These are phyloP conservation scores for Diarsia rubi DNA, from an alignment of 2,888 invertebrate genomes.

Conservation along the genomic window DNA sequence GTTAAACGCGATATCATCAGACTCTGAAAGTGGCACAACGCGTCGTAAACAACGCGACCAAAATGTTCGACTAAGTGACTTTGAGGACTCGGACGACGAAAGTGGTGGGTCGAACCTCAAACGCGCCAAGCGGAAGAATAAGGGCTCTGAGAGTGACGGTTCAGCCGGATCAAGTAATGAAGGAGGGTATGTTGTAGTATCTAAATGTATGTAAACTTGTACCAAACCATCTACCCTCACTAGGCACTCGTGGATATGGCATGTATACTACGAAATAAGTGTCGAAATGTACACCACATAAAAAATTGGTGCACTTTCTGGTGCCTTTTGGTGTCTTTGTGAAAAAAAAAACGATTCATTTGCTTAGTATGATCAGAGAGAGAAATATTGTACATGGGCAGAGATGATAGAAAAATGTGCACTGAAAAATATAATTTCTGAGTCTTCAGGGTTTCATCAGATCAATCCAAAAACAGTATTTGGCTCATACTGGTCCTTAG, in stretches of 20 bases:
- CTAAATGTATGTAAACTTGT: background rate
- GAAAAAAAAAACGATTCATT: too few species aligned
- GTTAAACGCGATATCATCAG: slow-evolving; percentile 83
- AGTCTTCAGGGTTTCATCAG: too few species aligned
- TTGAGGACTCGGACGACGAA: slow-evolving; percentile 83
- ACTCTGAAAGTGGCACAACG: slow-evolving; percentile 83
- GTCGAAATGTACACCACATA: too few species aligned
- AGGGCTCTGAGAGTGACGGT: slow-evolving; percentile 79
- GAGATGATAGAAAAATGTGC: too few species aligned
- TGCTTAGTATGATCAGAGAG: too few species aligned
- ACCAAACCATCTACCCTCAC: too few species aligned
- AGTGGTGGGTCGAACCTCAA: slow-evolving; percentile 73
- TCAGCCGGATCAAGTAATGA: slow-evolving; percentile 79
- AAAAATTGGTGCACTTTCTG: too few species aligned
- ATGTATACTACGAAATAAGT: background rate
- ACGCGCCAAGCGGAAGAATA: slow-evolving; percentile 82
- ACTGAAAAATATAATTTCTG: too few species aligned
- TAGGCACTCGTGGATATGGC: background rate
- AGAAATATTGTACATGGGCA: too few species aligned
- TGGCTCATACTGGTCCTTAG: background rate
- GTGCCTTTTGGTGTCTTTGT: too few species aligned
- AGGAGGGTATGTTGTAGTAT: slow-evolving; percentile 71
- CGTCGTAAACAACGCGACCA: slow-evolving; percentile 71
- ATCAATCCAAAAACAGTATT: too few species aligned
- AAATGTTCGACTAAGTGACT: slow-evolving; percentile 78